phyloP scores from a whole-genome alignment of 2,113 vertebrate genomes.

The Psephotus haematonotus region DNA sequence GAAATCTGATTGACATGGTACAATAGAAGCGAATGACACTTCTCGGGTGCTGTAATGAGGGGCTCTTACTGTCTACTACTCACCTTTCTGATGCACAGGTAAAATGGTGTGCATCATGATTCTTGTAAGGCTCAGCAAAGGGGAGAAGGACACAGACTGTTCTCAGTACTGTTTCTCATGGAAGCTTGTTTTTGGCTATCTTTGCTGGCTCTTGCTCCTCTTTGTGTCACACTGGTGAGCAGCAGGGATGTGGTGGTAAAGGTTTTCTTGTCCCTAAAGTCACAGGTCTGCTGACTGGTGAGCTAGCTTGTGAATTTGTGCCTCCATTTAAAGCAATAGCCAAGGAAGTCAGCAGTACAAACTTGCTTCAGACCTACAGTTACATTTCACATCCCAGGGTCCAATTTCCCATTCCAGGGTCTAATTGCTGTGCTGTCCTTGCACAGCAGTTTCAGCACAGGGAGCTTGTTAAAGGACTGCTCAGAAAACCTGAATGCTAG shows the following conservation, averaged over 20 bases:
- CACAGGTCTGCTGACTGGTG: rapidly evolving
- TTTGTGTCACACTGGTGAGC: neutral
- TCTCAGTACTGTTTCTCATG: neutral
- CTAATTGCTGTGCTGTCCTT: neutral
- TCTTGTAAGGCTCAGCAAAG: neutral
- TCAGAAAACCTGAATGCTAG: neutral
- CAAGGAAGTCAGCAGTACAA: neutral
- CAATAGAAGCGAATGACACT: rapidly evolving
- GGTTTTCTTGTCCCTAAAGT: neutral
- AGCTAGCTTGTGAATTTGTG: neutral
- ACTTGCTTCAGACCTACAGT: neutral
- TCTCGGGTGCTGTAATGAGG: neutral
- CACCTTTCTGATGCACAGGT: neutral
- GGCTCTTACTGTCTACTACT: neutral
- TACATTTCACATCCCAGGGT: neutral
- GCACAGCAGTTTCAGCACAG: neutral
- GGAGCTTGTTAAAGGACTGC: neutral
- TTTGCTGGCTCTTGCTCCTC: neutral
- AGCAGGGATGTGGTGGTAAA: rapidly evolving
- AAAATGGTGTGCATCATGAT: rapidly evolving
- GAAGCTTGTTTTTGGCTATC: neutral
- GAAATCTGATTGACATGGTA: neutral
- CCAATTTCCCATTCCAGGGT: neutral
- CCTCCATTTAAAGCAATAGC: neutral
- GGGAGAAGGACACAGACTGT: rapidly evolving